Conservation (phyloP, 2,888 invertebrate genomes). For the Hymenopus coronatus region DNA sequence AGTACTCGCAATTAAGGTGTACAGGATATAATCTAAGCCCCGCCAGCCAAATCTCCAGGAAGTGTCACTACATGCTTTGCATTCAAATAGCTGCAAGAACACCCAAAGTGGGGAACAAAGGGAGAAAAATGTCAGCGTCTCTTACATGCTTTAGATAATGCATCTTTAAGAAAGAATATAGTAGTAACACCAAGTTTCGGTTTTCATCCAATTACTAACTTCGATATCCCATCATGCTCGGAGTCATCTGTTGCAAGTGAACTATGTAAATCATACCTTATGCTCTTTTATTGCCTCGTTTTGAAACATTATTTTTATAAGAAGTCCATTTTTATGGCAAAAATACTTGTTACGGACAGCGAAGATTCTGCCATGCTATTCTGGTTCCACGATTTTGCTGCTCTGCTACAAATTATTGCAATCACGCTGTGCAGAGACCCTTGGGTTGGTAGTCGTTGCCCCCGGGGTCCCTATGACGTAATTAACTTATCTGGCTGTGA, state of each 20-base stretch:
- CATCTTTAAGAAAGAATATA: too few relatives aligned
- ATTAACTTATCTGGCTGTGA: constrained; percentile 1
- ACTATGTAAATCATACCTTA: neutral
- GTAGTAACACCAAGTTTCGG: neutral
- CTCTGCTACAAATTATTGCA: constrained; percentile 1
- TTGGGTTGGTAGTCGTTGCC: neutral
- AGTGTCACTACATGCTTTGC: too few relatives aligned
- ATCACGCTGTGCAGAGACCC: neutral
- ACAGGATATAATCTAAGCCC: too few relatives aligned
- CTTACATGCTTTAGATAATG: too few relatives aligned
- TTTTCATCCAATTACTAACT: too few relatives aligned
- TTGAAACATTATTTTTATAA: neutral
- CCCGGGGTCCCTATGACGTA: neutral
- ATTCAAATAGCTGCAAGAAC: too few relatives aligned
- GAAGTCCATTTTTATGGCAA: constrained; percentile 6
- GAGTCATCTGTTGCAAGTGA: neutral
- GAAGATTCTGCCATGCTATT: neutral
- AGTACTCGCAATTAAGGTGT: too few relatives aligned
- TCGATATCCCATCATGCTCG: neutral
- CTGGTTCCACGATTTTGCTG: neutral
- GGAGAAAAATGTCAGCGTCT: too few relatives aligned
- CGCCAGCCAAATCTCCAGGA: too few relatives aligned
- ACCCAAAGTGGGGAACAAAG: too few relatives aligned
- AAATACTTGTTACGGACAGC: neutral
- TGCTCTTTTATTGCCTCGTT: constrained; percentile 3